phyloP scores from a whole-genome alignment of 2,113 vertebrate genomes.

The Macrotis lagotis region DNA sequence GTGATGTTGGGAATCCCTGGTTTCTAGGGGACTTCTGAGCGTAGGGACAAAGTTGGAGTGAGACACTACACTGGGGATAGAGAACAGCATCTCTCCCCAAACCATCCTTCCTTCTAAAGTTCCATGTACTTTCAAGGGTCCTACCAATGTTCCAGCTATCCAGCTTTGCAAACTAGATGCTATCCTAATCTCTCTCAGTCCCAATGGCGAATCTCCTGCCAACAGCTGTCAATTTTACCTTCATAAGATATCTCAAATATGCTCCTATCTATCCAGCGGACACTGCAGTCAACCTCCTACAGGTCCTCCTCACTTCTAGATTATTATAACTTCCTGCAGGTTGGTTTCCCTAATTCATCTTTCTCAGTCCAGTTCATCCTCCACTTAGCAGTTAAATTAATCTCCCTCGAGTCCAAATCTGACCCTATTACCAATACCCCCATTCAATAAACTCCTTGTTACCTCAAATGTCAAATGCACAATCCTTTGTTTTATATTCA shows the following conservation, averaged over 20 bases:
- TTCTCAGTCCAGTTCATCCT: neutral
- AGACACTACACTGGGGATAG: neutral
- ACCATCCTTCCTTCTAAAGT: neutral
- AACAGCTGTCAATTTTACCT: neutral
- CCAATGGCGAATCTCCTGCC: neutral
- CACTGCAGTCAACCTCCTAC: neutral
- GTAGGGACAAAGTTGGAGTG: neutral
- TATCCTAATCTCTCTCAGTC: neutral
- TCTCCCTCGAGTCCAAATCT: neutral
- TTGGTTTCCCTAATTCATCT: neutral
- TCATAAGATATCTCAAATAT: neutral
- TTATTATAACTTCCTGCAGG: neutral
- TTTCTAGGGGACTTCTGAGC: neutral
- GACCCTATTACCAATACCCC: neutral
- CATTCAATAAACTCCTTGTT: neutral
- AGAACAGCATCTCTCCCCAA: neutral
- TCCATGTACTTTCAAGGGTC: neutral
- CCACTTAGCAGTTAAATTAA: neutral
- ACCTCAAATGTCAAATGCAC: slow-evolving; percentile 12
- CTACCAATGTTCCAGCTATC: neutral
- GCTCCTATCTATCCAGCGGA: neutral
- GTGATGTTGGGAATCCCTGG: neutral
- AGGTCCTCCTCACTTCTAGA: neutral
- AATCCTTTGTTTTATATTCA: neutral
- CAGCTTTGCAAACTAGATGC: neutral